Evolutionary conservation across 2,888 invertebrate genomes (phyloP).

Genomic region (Seira musarum): DNA sequence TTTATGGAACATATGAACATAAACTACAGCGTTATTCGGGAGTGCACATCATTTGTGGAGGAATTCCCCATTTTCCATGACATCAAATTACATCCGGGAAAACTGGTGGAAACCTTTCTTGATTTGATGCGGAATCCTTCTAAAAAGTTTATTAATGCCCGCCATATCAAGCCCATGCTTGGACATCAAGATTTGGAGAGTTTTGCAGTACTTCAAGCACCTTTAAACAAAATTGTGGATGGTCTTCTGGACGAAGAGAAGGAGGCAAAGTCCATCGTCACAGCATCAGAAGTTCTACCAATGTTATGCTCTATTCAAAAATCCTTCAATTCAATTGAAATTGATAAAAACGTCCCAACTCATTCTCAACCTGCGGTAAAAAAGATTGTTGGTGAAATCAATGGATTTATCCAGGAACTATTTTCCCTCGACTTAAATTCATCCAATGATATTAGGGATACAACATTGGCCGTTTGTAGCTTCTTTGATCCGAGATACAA

Average conservation of each 20-base stretch:
- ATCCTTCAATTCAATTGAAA: no score
- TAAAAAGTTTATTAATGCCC: no score
- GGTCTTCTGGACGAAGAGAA: constrained; percentile 42
- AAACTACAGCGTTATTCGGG: neutral
- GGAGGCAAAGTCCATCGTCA: constrained; percentile 29
- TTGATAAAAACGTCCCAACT: no score
- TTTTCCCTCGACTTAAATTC: no score
- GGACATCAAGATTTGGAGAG: constrained; percentile 18
- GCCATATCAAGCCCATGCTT: neutral
- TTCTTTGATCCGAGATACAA: constrained; percentile 61
- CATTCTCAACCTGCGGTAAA: no score
- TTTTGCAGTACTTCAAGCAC: constrained; percentile 35
- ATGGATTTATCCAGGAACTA: no score
- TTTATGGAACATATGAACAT: neutral
- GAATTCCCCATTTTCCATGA: no score
- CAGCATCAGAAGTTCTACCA: constrained; percentile 29
- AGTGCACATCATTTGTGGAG: no score
- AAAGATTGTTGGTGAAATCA: no score
- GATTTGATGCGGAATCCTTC: neutral
- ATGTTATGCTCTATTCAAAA: no score
- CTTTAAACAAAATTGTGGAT: constrained; percentile 53
- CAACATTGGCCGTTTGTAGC: constrained; percentile 24
- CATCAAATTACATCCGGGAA: constrained; percentile 55
- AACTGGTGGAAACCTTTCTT: constrained; percentile 21
- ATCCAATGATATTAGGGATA: constrained; percentile 24